Evolutionary conservation across 2,797 vertebrate species (phyloP).

Genomic region (Gallinago nigripennis): DNA sequence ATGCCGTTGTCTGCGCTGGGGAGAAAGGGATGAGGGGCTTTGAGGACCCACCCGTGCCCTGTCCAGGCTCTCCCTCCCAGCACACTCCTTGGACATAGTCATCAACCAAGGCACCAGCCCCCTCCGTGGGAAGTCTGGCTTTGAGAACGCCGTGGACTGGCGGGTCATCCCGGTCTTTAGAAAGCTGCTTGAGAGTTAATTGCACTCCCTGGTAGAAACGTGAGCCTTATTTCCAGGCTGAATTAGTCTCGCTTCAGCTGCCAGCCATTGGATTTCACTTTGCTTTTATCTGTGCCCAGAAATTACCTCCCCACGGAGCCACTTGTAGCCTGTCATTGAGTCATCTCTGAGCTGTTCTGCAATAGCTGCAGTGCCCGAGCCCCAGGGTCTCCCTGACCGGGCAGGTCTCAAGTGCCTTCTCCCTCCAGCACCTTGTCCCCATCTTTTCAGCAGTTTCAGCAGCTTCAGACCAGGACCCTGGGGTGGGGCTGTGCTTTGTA

Average conservation of each 20-base stretch:
- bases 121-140: background rate
- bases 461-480: background rate
- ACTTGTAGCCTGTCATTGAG: background rate
- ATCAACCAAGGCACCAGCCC: background rate
- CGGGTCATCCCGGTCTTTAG: background rate
- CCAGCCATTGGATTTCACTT: constrained; percentile 52
- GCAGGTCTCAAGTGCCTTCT: background rate
- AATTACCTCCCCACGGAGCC: constrained; percentile 31
- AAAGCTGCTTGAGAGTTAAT: constrained; percentile 27
- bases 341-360: background rate
- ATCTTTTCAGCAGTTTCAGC: background rate
- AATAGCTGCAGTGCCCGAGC: background rate
- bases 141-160: background rate
- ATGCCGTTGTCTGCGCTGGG: background rate
- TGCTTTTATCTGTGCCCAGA: constrained; percentile 42
- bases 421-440: background rate
- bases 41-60: background rate
- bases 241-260: constrained; percentile 52
- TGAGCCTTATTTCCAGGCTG: constrained; percentile 27
- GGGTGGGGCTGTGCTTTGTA: background rate
- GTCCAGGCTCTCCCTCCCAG: background rate
- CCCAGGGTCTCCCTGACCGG: background rate
- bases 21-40: background rate
- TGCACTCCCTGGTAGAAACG: background rate
- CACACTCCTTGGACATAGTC: background rate